Evolutionary conservation across 1,140 invertebrate genomes (phyloP), one percentile per base, ranked within the genome.

Genomic region (Laupala kohalensis): DNA sequence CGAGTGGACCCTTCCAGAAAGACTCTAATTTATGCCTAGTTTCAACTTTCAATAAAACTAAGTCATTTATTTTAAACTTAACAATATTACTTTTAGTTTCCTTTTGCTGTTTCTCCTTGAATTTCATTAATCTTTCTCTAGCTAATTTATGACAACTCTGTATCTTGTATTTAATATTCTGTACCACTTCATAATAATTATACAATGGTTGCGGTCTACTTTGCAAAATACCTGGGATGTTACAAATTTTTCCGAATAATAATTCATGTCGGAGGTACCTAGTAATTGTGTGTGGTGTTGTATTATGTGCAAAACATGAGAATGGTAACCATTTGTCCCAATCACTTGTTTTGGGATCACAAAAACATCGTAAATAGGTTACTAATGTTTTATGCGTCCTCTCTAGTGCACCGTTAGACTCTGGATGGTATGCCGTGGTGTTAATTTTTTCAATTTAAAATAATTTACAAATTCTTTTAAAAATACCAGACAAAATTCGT

Each of bases 381-480:
- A 62, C 63, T 25, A 79, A 69, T 0, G 75, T 73, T 19, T 67
- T 62, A 69, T 79, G 76, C 0, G 72, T 72, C 24, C 77, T 27
- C 75, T 78, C 76, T 0, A 79, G 3, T 0, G 75, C 73, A 12
- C 75, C 75, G 30, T 77, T 77, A 24, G 73, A 74, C 70, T 76
- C 69, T 4, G 77, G 77, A 27, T 74, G 73, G 65, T 77, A 75
- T 5, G 70, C 71, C 25, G 74, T 76, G 30, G 74, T 75, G 53
- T 75, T 28, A 24, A 78, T 71, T 70, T 78, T 75, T 67, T 74
- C 68, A 23, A 77, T 78, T 74, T 74, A 75, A 66, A 76, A 76
- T 24, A 76, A n/a, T 73, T 76, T 69, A 5, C 69, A 69, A 19
- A 77, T 28, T 72, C 76, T 37, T 72, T 75, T 75, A 6, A 79